Evolutionary conservation across 2,797 vertebrate genomes (phyloP), one percentile per base, ranked within the genome.

Genomic region (Eulemur rubriventer): DNA sequence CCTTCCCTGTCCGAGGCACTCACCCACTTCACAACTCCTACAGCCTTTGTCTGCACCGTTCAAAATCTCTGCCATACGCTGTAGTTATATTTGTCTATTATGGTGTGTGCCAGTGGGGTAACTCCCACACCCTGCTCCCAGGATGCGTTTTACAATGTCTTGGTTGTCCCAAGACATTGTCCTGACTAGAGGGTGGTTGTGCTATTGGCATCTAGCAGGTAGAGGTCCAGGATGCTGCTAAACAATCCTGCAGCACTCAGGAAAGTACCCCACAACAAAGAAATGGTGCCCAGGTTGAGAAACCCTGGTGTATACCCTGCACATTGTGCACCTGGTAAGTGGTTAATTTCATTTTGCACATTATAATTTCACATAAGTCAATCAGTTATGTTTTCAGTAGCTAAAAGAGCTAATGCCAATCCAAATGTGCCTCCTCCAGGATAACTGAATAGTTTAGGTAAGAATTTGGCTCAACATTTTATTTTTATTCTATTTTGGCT

Each of bases 401-500:
- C 61, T 89, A 93, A 76, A 76, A 48, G 59, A 96, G 35, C 41
- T 70, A 89, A 78, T 81, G 79, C 48, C 48, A 87, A 86, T 87
- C 41, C 41, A 75, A 67, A 78, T 48, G 55, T 5, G 48, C 33
- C 38, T 93, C 43, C 59, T 93, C 83, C 38, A 48, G 69, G 76
- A 76, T 16, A 86, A 96, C 22, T 41, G 38, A 87, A 69, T 22
- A 86, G 43, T 89, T 69, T 83, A 97, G 89, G 82, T 84, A 87
- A 86, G 48, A 94, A 85, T 94, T 65, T 96, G 95, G 59, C 91
- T 96, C 46, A n/a, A 76, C 14, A 52, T 83, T 95, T 82, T 89
- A 78, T 91, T 96, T 95, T 95, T 55, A 86, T 17, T 96, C 43
- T 81, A 35, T 94, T 96, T 96, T 93, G 94, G 79, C 82, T 96